phyloP scores from a whole-genome alignment of 2,797 vertebrate genomes.

The Myotis planiceps region DNA sequence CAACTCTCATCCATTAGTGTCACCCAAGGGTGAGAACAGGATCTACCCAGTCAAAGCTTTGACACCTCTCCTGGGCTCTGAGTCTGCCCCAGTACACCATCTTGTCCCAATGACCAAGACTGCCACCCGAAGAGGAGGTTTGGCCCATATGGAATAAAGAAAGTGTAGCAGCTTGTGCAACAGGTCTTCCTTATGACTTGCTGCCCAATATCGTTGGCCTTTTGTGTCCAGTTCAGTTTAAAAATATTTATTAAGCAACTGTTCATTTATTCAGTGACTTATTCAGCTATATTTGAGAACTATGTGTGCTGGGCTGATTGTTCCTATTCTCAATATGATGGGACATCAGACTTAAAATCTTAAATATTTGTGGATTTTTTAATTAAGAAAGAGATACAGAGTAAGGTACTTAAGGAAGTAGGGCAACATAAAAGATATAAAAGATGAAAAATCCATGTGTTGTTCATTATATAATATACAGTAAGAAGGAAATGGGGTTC shows the following conservation, averaged over 20 bases:
- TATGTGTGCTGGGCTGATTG: not conserved
- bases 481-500: not conserved
- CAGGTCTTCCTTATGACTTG: not conserved
- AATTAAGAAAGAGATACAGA: not conserved
- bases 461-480: not conserved
- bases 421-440: not conserved
- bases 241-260: not conserved
- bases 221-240: not conserved
- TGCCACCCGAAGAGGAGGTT: not conserved
- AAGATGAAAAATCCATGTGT: not conserved
- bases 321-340: not conserved
- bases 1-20: not conserved
- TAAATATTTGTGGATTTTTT: not conserved
- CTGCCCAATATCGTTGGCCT: not conserved
- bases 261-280: not conserved
- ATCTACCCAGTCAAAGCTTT: not conserved
- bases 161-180: not conserved
- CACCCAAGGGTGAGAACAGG: not conserved
- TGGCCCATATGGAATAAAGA: not conserved
- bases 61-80: not conserved
- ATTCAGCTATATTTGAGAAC: not conserved
- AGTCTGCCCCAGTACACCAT: not conserved
- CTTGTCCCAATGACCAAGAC: not conserved
- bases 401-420: not conserved
- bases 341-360: not conserved